Base-by-base conservation (phyloP, 2,797 vertebrate genomes). In the Rallus crepitans region DNA sequence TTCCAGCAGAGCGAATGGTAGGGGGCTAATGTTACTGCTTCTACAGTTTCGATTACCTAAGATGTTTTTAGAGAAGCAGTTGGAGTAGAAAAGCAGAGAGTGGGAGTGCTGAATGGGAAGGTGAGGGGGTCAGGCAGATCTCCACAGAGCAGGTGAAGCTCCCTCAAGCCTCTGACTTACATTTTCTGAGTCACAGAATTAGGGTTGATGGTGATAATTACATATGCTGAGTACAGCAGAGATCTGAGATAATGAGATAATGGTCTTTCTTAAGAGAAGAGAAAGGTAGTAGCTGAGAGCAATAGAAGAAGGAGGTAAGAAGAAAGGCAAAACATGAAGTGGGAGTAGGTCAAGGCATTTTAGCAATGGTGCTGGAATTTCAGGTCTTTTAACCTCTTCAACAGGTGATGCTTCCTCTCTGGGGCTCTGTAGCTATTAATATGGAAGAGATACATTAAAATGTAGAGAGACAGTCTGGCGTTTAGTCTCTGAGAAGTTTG, bases 321-420 rank as follows among this genome's bases (percentile, higher is more conserved):
- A 82, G 89, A 94, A 90, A 82, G 50, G 39, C 88, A 95, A 90
- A 84, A 39, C 55, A 93, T 63, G 31, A 75, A 76, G 73, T 89
- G 73, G 83, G 92, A 90, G 77, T 87, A 70, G 53, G 93, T 79
- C 86, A 87, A 92, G 73, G 80, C 80, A 76, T 83, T 94, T 91
- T 72, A 84, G 90, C 25, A 89, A 70, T 15, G 82, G 53, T 85
- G 40, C 93, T 91, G 89, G 94, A 96, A 96, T 94, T 96, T 95
- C 93, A 89, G 79, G 93, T 93, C 84, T 89, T 63, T 61, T 93
- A 95, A 93, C 90, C 60, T 82, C 92, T 89, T 89, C 56, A 87
- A 33, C 92, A 82, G 87, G 68, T 94, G 94, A 61, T 75, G 45
- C 53, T 77, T 92, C 84, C 81, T 93, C 75, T 76, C 48, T 64